Evolutionary conservation across 2,797 vertebrate species (phyloP).

Genomic region (Thripadectes ignobilis): DNA sequence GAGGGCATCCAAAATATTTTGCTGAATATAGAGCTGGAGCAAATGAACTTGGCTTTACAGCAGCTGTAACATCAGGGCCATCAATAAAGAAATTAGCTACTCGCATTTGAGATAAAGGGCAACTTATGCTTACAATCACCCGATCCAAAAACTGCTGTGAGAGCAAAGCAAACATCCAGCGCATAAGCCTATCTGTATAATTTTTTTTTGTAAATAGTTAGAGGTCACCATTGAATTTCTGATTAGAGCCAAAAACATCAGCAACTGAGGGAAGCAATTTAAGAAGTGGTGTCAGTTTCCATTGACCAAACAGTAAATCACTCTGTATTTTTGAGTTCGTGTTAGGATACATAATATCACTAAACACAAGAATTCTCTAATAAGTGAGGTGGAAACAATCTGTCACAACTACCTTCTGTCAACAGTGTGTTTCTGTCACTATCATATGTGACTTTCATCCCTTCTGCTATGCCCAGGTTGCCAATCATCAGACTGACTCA

Average conservation of each 20-base stretch:
- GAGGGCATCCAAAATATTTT: slow-evolving; percentile 9
- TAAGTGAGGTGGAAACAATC: neutral
- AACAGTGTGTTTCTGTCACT: neutral
- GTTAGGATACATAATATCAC: neutral
- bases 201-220: slow-evolving; percentile 43
- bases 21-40: neutral
- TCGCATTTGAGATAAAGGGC: slow-evolving; percentile 51
- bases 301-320: neutral
- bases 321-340: neutral
- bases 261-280: neutral
- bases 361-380: neutral
- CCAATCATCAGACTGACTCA: neutral
- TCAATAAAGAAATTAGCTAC: slow-evolving; percentile 40
- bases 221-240: slow-evolving; percentile 40
- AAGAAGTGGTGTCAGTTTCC: neutral
- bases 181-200: slow-evolving; percentile 18
- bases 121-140: slow-evolving; percentile 22
- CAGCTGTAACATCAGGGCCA: neutral
- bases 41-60: slow-evolving; percentile 3
- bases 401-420: neutral
- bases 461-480: neutral
- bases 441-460: neutral
- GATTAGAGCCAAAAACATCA: neutral
- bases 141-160: slow-evolving; percentile 14
- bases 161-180: slow-evolving; percentile 44